These are phyloP conservation scores for Cheumatopsyche charites DNA, from an alignment of 1,140 invertebrate genomes.

Conservation along the genomic window DNA sequence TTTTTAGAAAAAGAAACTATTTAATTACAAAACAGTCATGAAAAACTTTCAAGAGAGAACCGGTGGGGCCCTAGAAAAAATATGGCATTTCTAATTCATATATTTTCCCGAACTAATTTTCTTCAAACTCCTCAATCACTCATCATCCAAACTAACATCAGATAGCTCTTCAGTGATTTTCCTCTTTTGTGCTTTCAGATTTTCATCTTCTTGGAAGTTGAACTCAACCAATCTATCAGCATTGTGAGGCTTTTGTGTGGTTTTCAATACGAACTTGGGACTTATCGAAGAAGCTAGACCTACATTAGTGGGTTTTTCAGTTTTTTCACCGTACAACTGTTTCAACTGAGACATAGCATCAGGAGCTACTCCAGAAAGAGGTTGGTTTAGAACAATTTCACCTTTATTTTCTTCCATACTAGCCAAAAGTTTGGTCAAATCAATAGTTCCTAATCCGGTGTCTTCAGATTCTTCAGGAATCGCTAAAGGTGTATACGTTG, in stretches of 20 bases:
- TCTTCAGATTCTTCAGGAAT: conserved; percentile 32
- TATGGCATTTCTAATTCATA: neutral
- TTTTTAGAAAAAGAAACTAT: too few relatives aligned
- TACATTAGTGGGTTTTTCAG: neutral
- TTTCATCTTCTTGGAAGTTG: conserved; percentile 39
- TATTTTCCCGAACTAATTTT: too few relatives aligned
- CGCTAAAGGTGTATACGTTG: conserved; percentile 34
- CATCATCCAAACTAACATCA: conserved; percentile 46
- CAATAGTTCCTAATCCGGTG: conserved; percentile 1
- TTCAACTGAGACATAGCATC: conserved; percentile 35
- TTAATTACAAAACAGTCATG: too few relatives aligned
- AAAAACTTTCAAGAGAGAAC: too few relatives aligned
- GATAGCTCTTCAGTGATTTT: conserved; percentile 43
- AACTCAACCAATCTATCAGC: conserved; percentile 40
- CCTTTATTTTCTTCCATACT: conserved; percentile 21
- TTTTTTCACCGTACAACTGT: conserved; percentile 41
- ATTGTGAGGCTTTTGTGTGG: neutral
- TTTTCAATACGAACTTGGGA: conserved; percentile 17
- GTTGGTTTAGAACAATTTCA: conserved; percentile 35
- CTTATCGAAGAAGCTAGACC: neutral
- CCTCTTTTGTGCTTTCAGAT: conserved; percentile 28
- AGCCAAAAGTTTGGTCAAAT: conserved; percentile 17
- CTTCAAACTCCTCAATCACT: conserved; percentile 4
- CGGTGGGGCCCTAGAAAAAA: neutral
- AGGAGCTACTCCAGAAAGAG: conserved; percentile 23